Percentiles rank a stretch among this genome's conserved stretches.
phyloP scores from a whole-genome alignment of 1,140 invertebrate genomes.

The Papilio helenus region DNA sequence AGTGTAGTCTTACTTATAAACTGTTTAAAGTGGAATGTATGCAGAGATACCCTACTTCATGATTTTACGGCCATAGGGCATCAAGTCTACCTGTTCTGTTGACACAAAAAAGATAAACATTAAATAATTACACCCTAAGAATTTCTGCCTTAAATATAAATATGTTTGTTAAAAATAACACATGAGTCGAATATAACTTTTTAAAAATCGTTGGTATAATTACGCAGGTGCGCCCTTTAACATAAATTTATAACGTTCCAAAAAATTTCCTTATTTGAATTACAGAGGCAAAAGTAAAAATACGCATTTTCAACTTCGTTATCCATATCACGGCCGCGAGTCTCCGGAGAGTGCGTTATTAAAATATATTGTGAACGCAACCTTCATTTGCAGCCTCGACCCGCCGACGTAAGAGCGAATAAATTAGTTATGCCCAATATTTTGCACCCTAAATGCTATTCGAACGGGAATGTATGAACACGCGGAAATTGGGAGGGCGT shows the following conservation, averaged over 20 bases:
- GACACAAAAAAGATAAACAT: background rate
- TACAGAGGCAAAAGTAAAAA: conserved; percentile 73
- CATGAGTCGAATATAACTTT: conserved; percentile 43
- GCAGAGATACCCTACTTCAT: too few relatives aligned
- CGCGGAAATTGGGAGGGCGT: conserved; percentile 75
- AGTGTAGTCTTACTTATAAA: background rate
- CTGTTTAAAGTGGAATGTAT: background rate
- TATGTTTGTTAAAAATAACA: background rate
- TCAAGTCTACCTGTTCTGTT: background rate
- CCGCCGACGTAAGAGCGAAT: conserved; percentile 66
- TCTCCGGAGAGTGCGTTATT: conserved; percentile 78
- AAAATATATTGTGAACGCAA: conserved; percentile 79
- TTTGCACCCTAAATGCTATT: conserved; percentile 80
- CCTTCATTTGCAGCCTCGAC: conserved; percentile 63
- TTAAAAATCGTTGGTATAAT: background rate
- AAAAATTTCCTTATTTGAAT: conserved; percentile 64
- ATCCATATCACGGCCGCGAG: conserved; percentile 63
- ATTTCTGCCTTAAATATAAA: background rate
- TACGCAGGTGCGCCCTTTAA: conserved; percentile 53
- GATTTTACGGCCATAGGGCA: background rate
- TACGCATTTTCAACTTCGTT: conserved; percentile 72
- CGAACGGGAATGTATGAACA: conserved; percentile 70
- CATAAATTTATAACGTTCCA: conserved; percentile 53
- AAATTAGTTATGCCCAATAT: conserved; percentile 82
- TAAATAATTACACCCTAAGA: background rate